Percentiles rank a stretch among this genome's conserved stretches.
Evolutionary conservation across 1,140 invertebrate genomes (phyloP).

Genomic region (Camponotus vicinus): DNA sequence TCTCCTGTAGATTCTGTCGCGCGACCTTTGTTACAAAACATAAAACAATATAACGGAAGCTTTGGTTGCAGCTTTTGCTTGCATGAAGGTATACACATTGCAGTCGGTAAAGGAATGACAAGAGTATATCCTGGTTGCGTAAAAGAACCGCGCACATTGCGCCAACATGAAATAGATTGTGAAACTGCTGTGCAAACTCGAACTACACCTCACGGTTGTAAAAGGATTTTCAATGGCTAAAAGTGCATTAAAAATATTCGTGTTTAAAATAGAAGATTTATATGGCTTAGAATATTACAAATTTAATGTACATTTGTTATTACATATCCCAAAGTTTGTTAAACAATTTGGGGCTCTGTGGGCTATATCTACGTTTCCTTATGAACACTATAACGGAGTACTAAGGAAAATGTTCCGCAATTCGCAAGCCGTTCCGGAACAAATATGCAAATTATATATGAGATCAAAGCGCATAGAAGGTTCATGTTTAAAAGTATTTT

Average conservation of each 20-base stretch:
- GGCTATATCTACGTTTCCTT: conserved; percentile 67
- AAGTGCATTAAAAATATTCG: conserved; percentile 13
- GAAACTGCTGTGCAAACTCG: conserved; percentile 15
- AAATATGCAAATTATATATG: conserved; percentile 22
- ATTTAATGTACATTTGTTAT: conserved; percentile 29
- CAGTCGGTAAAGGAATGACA: conserved; percentile 27
- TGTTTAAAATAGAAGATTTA: conserved; percentile 24
- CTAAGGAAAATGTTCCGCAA: conserved; percentile 2
- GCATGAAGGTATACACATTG: conserved; percentile 25
- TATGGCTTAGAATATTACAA: conserved; percentile 36
- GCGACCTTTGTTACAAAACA: conserved; percentile 14
- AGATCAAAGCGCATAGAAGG: conserved; percentile 18
- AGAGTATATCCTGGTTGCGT: conserved; percentile 19
- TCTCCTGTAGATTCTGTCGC: conserved; percentile 21
- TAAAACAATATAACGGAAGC: conserved; percentile 27
- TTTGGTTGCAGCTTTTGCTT: conserved; percentile 17
- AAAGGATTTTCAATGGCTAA: neutral
- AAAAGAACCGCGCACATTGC: conserved; percentile 12
- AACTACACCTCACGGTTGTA: conserved; percentile 25
- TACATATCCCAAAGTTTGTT: conserved; percentile 27
- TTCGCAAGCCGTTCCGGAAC: conserved; percentile 18
- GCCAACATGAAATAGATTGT: conserved; percentile 24
- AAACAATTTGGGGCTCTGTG: conserved; percentile 39
- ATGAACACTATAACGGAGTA: conserved; percentile 24
- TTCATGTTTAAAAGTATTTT: conserved; percentile 1